These are phyloP conservation scores for Psittacula echo DNA, from an alignment of 2,797 vertebrate species.

Conservation along the genomic window DNA sequence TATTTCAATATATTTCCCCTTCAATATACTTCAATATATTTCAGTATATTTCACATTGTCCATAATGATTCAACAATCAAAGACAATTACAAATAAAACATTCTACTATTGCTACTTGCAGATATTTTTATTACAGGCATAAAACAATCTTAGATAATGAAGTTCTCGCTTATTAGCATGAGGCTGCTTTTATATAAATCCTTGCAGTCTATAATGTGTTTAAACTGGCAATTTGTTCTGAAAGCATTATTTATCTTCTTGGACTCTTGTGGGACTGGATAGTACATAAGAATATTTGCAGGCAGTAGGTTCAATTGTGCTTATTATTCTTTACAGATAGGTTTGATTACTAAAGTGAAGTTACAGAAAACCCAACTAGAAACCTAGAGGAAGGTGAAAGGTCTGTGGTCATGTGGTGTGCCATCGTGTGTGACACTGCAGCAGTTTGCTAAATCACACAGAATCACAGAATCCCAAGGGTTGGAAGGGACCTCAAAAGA, in stretches of 20 bases:
- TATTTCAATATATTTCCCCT: not conserved
- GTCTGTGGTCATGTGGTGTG: not conserved
- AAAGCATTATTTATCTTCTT: not conserved
- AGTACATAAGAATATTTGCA: not conserved
- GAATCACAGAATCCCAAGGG: too few species aligned
- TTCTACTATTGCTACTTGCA: not conserved
- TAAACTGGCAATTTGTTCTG: not conserved
- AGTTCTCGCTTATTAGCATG: not conserved
- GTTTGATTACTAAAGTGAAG: not conserved
- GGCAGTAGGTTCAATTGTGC: not conserved
- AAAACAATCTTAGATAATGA: slow-evolving; percentile 1
- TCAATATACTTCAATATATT: not conserved
- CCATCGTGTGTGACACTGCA: not conserved
- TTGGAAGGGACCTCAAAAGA: too few species aligned
- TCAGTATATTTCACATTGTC: not conserved
- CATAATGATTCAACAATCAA: not conserved
- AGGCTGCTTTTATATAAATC: not conserved
- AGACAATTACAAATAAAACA: not conserved
- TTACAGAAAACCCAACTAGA: not conserved
- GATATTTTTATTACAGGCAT: not conserved
- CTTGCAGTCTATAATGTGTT: not conserved
- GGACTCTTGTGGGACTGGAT: not conserved
- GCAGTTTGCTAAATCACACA: not conserved
- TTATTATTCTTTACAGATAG: not conserved
- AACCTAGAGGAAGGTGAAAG: not conserved